Base-by-base conservation (phyloP, 2,888 invertebrate species). In the Reticulitermes lucifugus region DNA sequence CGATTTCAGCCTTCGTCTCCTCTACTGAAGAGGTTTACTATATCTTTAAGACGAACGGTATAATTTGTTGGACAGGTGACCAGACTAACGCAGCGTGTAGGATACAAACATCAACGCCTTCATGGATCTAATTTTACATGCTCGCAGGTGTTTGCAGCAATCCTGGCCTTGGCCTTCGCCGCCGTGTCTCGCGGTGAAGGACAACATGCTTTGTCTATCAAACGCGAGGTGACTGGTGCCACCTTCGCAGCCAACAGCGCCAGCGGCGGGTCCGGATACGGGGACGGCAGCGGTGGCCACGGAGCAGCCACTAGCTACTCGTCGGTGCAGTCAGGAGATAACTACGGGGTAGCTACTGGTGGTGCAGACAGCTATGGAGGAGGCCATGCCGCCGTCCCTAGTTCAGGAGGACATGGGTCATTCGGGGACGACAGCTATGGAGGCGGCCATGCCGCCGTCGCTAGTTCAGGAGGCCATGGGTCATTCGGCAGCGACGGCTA, bases 361-460 rank as follows among this genome's bases (percentile, higher is more conserved):
- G 25, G 51, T 4, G 46, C 46, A 9, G 85, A 83, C 51, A 83
- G 85, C 83, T 85, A n/a, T 59, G 80, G 43, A 14, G 83, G 83
- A 14, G 59, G 60, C n/a, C 46, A 75, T 29, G 79, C 55, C n/a
- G 79, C 55, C 29, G 14, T 46, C 22, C 12, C 12, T 70, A 73
- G 73, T 35, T 65, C 83, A 70, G 51, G 70, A n/a, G 71, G 65
- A 2, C 18, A 46, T 18, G 41, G 41, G 21, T 29, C 65, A 25
- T 29, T 51, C 35, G 80, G 75, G 18, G 65, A 29, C 35, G 77
- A 71, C 25, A 25, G 82, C 75, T 55, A 77, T 60, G 35, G 41
- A 29, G 82, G 46, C 6, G 25, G 55, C 25, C 41, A 43, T 29
- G 25, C 83, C 75, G 73, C 21, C 18, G 43, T 41, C 43, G 35